Percentiles rank a stretch among this genome's conserved stretches.
Conservation (phyloP, 2,797 vertebrate species). For the Philypnodon macrostomus region DNA sequence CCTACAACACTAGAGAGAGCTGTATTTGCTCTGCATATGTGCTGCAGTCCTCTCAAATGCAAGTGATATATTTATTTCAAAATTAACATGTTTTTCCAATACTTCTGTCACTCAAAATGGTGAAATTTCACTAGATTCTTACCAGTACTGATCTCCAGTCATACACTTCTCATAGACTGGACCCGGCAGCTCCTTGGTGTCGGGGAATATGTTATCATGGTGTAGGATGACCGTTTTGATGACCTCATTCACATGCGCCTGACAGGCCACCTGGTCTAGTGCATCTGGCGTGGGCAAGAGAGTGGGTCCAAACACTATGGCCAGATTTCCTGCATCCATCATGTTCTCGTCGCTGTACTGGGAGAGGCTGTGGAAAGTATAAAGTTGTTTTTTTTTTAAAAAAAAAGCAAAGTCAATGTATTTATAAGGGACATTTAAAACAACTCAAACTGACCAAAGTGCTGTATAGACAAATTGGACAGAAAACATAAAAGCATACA, state of each 20-base stretch:
- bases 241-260: conserved; percentile 97
- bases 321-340: conserved; percentile 98
- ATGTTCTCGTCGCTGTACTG: conserved; percentile 99
- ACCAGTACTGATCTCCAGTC: conserved; percentile 98
- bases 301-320: conserved; percentile 97
- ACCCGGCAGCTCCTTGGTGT: conserved; percentile 93
- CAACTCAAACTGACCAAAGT: no score
- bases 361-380: conserved; percentile 81
- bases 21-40: no score
- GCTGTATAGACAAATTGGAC: no score
- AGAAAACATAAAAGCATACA: no score
- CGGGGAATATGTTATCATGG: conserved; percentile 96
- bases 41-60: no score
- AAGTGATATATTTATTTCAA: no score
- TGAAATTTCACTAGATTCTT: conserved; percentile 53
- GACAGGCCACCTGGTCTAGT: conserved; percentile 96
- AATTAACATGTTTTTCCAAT: no score
- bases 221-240: conserved; percentile 98
- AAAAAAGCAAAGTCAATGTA: background rate
- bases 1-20: no score
- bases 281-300: conserved; percentile 95
- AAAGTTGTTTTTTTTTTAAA: no score
- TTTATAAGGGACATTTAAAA: no score
- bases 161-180: conserved; percentile 98
- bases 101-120: no score